Conservation (phyloP, 2,113 vertebrate species). For the Leucopternis melanops region DNA sequence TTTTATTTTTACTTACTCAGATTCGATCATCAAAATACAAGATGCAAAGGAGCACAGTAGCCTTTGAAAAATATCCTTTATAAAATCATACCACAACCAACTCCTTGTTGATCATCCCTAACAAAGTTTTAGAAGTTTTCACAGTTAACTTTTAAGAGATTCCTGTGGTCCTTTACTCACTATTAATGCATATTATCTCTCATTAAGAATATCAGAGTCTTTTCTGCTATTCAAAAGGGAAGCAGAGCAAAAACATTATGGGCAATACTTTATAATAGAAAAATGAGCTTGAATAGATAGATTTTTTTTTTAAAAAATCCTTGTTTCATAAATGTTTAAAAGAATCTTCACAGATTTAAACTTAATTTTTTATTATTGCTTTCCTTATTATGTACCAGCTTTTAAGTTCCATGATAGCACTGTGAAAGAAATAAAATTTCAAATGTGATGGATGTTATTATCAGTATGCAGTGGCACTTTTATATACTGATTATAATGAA, state of each 20-base stretch:
- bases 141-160: neutral
- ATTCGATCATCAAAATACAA: neutral
- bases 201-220: neutral
- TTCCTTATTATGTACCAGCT: neutral
- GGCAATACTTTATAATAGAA: constrained; percentile 12
- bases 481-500: neutral
- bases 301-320: neutral
- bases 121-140: neutral
- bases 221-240: neutral
- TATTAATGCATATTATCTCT: neutral
- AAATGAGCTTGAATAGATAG: neutral
- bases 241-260: neutral
- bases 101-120: neutral
- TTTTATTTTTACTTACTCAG: neutral
- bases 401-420: neutral
- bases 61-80: neutral
- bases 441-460: neutral
- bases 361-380: neutral
- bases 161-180: neutral
- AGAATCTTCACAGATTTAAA: neutral
- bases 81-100: neutral
- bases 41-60: neutral
- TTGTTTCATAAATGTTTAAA: constrained; percentile 5
- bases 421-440: neutral
- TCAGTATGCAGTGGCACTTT: neutral